A percentile compares a stretch with the other conserved stretches of the same genome.
phyloP scores from a whole-genome alignment of 2,888 invertebrate genomes.

The Drosophila stalkeri region DNA sequence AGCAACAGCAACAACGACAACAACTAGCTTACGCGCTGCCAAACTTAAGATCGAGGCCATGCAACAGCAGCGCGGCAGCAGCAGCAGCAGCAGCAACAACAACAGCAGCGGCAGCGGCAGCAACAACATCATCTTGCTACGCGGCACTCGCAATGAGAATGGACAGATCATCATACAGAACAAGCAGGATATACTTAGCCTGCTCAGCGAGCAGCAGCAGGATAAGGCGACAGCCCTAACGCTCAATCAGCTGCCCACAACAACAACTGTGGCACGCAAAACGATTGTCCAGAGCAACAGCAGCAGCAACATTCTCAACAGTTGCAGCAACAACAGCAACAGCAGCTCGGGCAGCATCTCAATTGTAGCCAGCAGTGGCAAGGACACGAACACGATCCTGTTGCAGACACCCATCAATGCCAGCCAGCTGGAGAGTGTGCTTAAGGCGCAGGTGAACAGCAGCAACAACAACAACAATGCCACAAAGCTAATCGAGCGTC shows the following conservation, averaged over 20 bases:
- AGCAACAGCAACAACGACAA: conserved; percentile 47
- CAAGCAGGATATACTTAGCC: conserved; percentile 85
- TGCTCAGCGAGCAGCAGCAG: conserved; percentile 82
- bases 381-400: conserved; percentile 81
- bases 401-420: conserved; percentile 85
- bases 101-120: conserved; percentile 70
- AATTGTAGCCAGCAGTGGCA: conserved; percentile 65
- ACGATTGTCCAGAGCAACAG: conserved; percentile 76
- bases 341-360: conserved; percentile 48
- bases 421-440: conserved; percentile 83
- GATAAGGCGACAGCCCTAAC: conserved; percentile 78
- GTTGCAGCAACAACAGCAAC: conserved; percentile 14
- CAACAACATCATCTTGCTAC: conserved; percentile 84
- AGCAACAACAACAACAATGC: conserved; percentile 35
- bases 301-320: conserved; percentile 67
- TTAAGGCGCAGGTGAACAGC: conserved; percentile 64
- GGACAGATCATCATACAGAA: conserved; percentile 85
- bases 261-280: conserved; percentile 83
- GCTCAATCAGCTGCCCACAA: conserved; percentile 81
- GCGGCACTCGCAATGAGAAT: conserved; percentile 85
- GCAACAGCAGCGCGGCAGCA: conserved; percentile 69
- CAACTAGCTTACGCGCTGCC: conserved; percentile 70
- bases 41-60: conserved; percentile 76
- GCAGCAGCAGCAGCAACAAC: conserved; percentile 54
- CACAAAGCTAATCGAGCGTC: conserved; percentile 70